A percentile compares a stretch with the other conserved stretches of the same genome.
Conservation (phyloP, 2,888 invertebrate species). For the Hemaris fuciformis region DNA sequence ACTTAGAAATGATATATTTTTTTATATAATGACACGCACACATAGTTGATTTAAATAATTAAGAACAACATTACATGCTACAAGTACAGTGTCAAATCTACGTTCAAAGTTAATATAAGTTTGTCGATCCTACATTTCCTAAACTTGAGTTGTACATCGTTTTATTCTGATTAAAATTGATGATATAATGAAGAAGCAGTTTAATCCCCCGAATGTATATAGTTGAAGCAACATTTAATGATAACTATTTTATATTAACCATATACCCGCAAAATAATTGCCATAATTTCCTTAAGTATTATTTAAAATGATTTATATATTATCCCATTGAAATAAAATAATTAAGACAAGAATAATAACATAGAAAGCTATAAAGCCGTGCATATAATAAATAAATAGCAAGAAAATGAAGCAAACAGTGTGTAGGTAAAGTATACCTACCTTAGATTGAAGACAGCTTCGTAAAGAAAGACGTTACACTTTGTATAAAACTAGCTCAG, state of each 20-base stretch:
- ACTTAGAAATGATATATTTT: neutral
- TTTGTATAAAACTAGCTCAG: conserved; percentile 28
- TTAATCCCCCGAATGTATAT: neutral
- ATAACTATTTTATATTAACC: neutral
- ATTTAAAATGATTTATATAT: neutral
- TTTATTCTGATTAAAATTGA: neutral
- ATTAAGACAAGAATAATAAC: conserved; percentile 19
- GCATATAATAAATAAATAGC: conserved; percentile 36
- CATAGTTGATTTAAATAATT: conserved; percentile 23
- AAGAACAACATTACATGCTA: conserved; percentile 35
- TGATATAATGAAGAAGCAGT: neutral
- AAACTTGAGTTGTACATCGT: neutral
- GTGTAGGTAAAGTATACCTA: conserved; percentile 58
- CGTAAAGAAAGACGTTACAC: conserved; percentile 37
- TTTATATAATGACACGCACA: conserved; percentile 26
- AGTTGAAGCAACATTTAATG: neutral
- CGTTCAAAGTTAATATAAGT: conserved; percentile 20
- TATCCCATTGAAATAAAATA: neutral
- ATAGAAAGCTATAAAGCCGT: conserved; percentile 28
- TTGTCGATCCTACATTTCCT: neutral
- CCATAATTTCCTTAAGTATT: neutral
- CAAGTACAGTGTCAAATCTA: conserved; percentile 26
- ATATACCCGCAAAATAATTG: neutral
- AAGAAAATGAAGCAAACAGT: conserved; percentile 46
- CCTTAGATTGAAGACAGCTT: conserved; percentile 63